phyloP scores from a whole-genome alignment of 2,888 invertebrate species.

The Xestobium rufovillosum region DNA sequence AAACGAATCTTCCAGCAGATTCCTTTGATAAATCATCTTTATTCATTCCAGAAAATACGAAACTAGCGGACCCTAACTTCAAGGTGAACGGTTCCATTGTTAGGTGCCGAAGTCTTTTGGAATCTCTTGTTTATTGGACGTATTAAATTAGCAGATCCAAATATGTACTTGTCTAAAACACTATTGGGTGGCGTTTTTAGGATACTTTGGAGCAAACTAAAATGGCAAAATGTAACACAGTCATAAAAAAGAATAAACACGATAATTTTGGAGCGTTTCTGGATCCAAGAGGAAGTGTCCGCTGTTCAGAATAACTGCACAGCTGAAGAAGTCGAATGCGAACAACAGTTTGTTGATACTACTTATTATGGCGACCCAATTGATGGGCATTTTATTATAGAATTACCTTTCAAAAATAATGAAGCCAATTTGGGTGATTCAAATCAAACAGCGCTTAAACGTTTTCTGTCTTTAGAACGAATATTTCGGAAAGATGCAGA shows the following conservation, averaged over 20 bases:
- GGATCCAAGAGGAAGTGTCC: slow-evolving; percentile 6
- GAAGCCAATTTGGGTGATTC: slow-evolving; percentile 21
- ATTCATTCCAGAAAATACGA: no score
- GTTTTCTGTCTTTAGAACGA: slow-evolving; percentile 24
- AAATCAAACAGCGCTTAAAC: slow-evolving; percentile 20
- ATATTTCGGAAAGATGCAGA: slow-evolving; percentile 20
- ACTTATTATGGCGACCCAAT: no score
- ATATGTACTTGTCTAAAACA: slow-evolving; percentile 2
- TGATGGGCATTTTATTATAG: slow-evolving; percentile 24
- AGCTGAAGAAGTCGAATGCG: slow-evolving; percentile 4
- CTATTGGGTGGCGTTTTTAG: slow-evolving; percentile 3
- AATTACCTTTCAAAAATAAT: slow-evolving; percentile 22
- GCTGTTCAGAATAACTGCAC: background rate
- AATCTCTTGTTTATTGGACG: background rate
- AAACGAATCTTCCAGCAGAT: no score
- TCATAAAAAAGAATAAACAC: background rate
- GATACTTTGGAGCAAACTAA: background rate
- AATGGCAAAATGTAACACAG: slow-evolving; percentile 4
- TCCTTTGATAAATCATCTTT: no score
- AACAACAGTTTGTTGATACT: slow-evolving; percentile 7
- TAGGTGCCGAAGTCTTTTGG: slow-evolving; percentile 8
- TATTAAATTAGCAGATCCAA: slow-evolving; percentile 6
- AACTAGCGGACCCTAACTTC: no score
- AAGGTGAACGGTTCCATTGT: no score
- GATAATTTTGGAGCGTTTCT: slow-evolving; percentile 1